Evolutionary conservation across 1,140 invertebrate genomes (phyloP).

Genomic region (Mamestra configurata): DNA sequence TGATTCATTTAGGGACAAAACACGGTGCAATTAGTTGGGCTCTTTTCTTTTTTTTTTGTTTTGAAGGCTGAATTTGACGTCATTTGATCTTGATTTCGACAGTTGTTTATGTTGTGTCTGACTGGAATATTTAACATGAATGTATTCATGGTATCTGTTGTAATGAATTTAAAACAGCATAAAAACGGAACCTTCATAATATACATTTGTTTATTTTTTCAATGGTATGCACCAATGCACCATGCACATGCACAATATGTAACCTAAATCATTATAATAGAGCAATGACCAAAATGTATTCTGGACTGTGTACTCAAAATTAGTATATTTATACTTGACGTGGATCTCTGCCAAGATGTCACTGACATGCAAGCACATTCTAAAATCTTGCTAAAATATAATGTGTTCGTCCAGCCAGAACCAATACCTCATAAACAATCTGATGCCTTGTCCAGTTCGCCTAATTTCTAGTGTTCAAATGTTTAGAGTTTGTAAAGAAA

Average conservation of each 20-base stretch:
- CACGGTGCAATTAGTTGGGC: neutral
- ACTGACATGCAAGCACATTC: conserved; percentile 80
- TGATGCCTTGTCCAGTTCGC: neutral
- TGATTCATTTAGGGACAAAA: conserved; percentile 46
- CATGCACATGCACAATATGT: conserved; percentile 57
- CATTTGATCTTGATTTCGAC: conserved; percentile 14
- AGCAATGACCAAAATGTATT: conserved; percentile 83
- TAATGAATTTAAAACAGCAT: neutral
- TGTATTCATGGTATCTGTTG: neutral
- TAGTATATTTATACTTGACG: conserved; percentile 84
- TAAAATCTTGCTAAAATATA: conserved; percentile 77
- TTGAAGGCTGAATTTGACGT: neutral
- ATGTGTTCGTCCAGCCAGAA: conserved; percentile 42
- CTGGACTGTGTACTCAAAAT: conserved; percentile 80
- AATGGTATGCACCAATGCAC: conserved; percentile 45
- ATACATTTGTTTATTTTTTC: neutral
- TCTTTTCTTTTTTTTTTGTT: conserved; percentile 1
- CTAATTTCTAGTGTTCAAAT: neutral
- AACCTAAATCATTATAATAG: conserved; percentile 77
- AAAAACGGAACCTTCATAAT: neutral
- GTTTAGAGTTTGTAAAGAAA: neutral
- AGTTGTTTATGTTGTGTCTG: conserved; percentile 20
- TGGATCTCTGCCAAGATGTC: conserved; percentile 84
- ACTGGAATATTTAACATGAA: neutral
- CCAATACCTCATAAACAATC: conserved; percentile 24